A percentile compares a stretch with the other conserved stretches of the same genome.
phyloP scores from a whole-genome alignment of 2,888 invertebrate species.

The Strigamia transsilvanica region DNA sequence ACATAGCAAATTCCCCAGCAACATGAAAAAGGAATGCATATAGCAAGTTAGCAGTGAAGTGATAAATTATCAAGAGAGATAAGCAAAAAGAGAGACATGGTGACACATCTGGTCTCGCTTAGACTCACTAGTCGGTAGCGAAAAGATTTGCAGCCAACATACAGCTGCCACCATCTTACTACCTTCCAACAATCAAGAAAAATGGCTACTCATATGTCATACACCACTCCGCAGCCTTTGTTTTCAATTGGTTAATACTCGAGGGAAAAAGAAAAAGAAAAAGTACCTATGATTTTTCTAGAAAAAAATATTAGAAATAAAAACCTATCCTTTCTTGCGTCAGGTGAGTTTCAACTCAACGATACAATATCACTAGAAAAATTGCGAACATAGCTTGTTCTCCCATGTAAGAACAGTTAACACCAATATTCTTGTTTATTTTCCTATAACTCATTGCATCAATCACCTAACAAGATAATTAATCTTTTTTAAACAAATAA shows the following conservation, averaged over 20 bases:
- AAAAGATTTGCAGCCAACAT: conserved; percentile 49
- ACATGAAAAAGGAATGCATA: conserved; percentile 41
- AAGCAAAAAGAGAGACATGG: conserved; percentile 48
- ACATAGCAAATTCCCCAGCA: conserved; percentile 22
- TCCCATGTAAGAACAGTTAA: too few species aligned
- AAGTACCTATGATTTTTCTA: neutral
- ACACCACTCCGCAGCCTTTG: conserved; percentile 28
- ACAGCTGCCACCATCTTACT: conserved; percentile 49
- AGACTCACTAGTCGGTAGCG: conserved; percentile 38
- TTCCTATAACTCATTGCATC: neutral
- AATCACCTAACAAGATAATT: neutral
- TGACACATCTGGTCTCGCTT: conserved; percentile 48
- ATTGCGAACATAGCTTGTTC: too few species aligned
- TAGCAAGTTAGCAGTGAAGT: conserved; percentile 45
- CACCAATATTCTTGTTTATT: too few species aligned
- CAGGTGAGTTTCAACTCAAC: neutral
- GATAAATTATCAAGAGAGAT: conserved; percentile 39
- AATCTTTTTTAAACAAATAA: neutral
- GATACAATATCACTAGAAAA: neutral
- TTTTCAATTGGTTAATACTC: conserved; percentile 45
- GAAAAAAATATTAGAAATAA: neutral
- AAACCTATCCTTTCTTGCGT: neutral
- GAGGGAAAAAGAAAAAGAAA: conserved; percentile 2
- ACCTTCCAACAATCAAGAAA: conserved; percentile 46
- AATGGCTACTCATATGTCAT: conserved; percentile 48